Base-by-base conservation (phyloP, 2,113 vertebrate genomes). In the Myiozetetes cayanensis region DNA sequence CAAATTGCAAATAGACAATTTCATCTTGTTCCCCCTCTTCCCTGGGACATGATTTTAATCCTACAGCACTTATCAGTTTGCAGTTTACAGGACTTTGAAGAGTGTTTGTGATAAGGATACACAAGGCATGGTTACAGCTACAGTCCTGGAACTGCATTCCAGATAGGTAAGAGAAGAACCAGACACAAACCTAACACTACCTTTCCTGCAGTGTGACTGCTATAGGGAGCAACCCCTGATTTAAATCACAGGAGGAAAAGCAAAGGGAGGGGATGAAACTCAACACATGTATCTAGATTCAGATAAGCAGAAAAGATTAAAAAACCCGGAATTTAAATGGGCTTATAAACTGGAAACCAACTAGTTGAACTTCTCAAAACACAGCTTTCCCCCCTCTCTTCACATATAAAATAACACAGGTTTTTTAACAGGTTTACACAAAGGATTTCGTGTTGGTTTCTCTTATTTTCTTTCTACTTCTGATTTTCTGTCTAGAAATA, bases 81-180 rank as follows among this genome's bases (percentile, higher is more conserved):
- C n/a, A 81, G 49, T 77, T 92, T 52, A 89, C 37, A 73, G 74
- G 77, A 72, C n/a, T 37, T 10, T 0, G 9, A 47, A 46, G 37
- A 74, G 22, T 59, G 22, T n/a, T 71, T 65, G 15, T 84, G 65
- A 90, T 77, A 95, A 91, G 25, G 47, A 81, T 33, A 86, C 8
- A 65, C 11, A 74, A 73, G 19, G 43, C 52, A 33, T 19, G 56
- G 53, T 70, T 81, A 74, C 62, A 86, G 30, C 58, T 27, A 31
- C 46, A 78, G 70, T 4, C 66, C 66, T 95, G 77, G 23, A 94
- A 85, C 27, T 49, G 39, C 80, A 93, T 93, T 94, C 84, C 89
- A 89, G 43, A n/a, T 2, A 78, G 5, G 28, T 46, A 93, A 85
- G 82, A 93, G 35, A 13, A 81, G 65, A 92, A 67, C 43, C 89